Evolutionary conservation across 2,888 invertebrate species (phyloP), one percentile per base, ranked within the genome.

Genomic region (Trachelus iudaicus): DNA sequence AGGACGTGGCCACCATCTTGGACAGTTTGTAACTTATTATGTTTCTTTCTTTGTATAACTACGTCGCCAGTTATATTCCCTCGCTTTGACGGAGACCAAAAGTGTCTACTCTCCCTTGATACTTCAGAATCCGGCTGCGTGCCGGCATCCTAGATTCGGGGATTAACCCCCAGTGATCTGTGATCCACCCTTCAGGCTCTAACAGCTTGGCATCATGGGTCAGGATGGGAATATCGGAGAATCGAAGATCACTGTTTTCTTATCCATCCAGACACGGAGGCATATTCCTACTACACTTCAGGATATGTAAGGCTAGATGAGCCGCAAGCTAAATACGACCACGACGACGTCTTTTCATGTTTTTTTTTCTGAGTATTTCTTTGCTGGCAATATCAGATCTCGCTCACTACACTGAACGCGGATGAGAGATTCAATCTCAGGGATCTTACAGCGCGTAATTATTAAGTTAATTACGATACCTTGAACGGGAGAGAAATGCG

Each of bases 61-160:
- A 56, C 56, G 9, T 56, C 56, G 23, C 56, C 23, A 56, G 56
- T 56, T 56, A 56, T 23, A 56, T 56, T 56, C 56, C 9, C 9
- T 56, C 9, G 56, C 56, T 56, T 56, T 56, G 23, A 56, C 23
- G 23, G 56, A 56, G 56, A 23, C 56, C 56, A 56, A 23, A 56
- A 56, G 23, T 56, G 56, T 56, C 56, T 56, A 56, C 56, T 74
- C 81, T 81, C 79, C 81, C 77, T 77, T 83, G 82, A 82, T 83
- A 80, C 79, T 77, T 75, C 56, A 71, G 76, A 81, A 80, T 79
- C 77, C 56, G 73, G 76, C 69, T 81, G 75, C 83, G 83, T 83
- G 83, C 78, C 79, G 69, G 69, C 76, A 76, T 83, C 73, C 78
- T 76, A 34, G 78, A 77, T 80, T 69, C 76, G 76, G 79, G 82